phyloP scores from a whole-genome alignment of 2,797 vertebrate species.

The Carcharodon carcharias region DNA sequence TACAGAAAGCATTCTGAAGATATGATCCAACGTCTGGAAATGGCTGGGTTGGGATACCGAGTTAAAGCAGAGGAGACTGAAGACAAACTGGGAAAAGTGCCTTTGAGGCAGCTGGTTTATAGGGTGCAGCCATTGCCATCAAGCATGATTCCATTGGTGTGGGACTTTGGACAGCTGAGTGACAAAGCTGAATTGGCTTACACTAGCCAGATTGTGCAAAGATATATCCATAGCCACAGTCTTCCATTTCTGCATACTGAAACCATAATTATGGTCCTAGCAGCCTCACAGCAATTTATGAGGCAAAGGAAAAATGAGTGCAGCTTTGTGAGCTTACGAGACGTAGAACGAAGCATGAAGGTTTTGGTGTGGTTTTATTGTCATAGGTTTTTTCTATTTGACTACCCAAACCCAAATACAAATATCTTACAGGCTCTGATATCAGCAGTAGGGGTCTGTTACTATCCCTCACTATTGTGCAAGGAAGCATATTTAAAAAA shows the following conservation, averaged over 20 bases:
- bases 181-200: slow-evolving; percentile 61
- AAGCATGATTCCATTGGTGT: slow-evolving; percentile 67
- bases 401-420: neutral
- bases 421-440: slow-evolving; percentile 55
- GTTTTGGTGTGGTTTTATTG: slow-evolving; percentile 65
- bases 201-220: slow-evolving; percentile 63
- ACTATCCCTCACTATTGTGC: slow-evolving; percentile 61
- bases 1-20: slow-evolving; percentile 62
- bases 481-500: slow-evolving; percentile 54
- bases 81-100: slow-evolving; percentile 66
- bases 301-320: slow-evolving; percentile 58
- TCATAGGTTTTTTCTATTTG: slow-evolving; percentile 55
- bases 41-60: slow-evolving; percentile 66
- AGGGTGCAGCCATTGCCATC: slow-evolving; percentile 68
- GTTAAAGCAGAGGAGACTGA: slow-evolving; percentile 63
- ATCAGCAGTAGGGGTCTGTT: slow-evolving; percentile 64
- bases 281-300: slow-evolving; percentile 62
- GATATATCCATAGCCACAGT: slow-evolving; percentile 44
- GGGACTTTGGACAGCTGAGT: slow-evolving; percentile 72
- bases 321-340: slow-evolving; percentile 68
- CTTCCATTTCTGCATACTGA: slow-evolving; percentile 48
- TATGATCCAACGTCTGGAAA: slow-evolving; percentile 64
- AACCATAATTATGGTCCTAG: slow-evolving; percentile 56
- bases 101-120: slow-evolving; percentile 70
- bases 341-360: slow-evolving; percentile 66